These are phyloP conservation scores for Megalonaias nervosa DNA, from an alignment of 1,140 invertebrate species.

Conservation along the genomic window DNA sequence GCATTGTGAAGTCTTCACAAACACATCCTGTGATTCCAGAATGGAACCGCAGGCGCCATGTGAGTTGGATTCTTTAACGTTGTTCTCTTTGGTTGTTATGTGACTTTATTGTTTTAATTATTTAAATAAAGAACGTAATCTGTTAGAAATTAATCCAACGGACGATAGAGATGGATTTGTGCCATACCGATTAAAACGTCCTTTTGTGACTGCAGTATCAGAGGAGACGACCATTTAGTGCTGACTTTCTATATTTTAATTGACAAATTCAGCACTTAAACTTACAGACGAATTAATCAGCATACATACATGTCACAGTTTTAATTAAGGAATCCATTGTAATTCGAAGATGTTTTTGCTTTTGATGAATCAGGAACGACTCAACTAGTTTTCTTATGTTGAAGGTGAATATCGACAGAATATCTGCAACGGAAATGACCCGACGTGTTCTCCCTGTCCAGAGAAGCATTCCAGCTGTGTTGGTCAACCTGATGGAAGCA, in stretches of 20 bases:
- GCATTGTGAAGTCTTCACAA: slow-evolving; percentile 32
- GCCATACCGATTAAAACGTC: too few relatives aligned
- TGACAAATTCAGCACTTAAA: too few relatives aligned
- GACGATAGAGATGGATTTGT: too few relatives aligned
- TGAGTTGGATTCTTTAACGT: slow-evolving; percentile 12
- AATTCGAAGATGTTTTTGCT: neutral
- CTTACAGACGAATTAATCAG: too few relatives aligned
- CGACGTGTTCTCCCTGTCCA: slow-evolving; percentile 31
- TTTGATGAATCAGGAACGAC: neutral
- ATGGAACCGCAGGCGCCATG: slow-evolving; percentile 44
- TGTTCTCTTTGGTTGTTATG: neutral
- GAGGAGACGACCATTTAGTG: too few relatives aligned
- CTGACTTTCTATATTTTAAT: too few relatives aligned
- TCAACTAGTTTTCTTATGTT: neutral
- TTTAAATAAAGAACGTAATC: too few relatives aligned
- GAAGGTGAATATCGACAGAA: slow-evolving; percentile 47
- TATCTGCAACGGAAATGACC: slow-evolving; percentile 19
- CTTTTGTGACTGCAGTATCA: too few relatives aligned
- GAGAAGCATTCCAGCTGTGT: slow-evolving; percentile 40
- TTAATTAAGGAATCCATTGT: neutral
- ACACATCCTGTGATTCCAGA: slow-evolving; percentile 30
- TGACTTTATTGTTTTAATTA: neutral
- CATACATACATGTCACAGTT: too few relatives aligned
- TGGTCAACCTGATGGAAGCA: slow-evolving; percentile 33
- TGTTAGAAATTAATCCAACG: too few relatives aligned